These are phyloP conservation scores for Pasiphila rectangulata DNA, from an alignment of 2,888 invertebrate genomes.

Conservation along the genomic window DNA sequence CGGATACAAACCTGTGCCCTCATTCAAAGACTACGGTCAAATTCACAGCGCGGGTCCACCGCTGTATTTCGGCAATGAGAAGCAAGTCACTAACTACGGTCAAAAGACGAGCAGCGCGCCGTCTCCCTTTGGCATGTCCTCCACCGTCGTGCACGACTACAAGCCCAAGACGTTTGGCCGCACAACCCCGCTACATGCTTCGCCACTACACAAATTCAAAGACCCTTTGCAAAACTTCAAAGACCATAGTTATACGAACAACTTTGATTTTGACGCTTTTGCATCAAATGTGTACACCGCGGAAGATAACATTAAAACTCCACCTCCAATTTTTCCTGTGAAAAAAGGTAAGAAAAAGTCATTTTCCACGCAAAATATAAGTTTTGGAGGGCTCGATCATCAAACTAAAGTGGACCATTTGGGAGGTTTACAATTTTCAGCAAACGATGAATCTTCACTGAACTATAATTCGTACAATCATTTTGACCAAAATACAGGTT, in stretches of 20 bases:
- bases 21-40: conserved; percentile 51
- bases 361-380: conserved; percentile 69
- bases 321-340: conserved; percentile 36
- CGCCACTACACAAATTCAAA: conserved; percentile 49
- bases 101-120: conserved; percentile 49
- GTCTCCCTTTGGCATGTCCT: conserved; percentile 62
- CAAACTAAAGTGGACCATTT: conserved; percentile 63
- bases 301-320: conserved; percentile 49
- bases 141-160: conserved; percentile 65
- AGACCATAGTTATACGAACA: conserved; percentile 53
- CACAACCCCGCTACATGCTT: not conserved
- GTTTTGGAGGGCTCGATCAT: conserved; percentile 65
- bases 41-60: conserved; percentile 43
- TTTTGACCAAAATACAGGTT: conserved; percentile 46
- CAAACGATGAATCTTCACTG: conserved; percentile 46
- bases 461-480: conserved; percentile 40
- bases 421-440: conserved; percentile 41
- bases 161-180: conserved; percentile 53
- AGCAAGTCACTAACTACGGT: conserved; percentile 50
- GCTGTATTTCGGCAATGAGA: conserved; percentile 45
- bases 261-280: conserved; percentile 62
- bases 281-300: conserved; percentile 57
- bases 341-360: conserved; percentile 66
- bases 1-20: conserved; percentile 55
- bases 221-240: conserved; percentile 58